These are phyloP conservation scores for Ptychodera flava DNA, from an alignment of 35 echinoderm and acorn worm genomes.

Conservation along the genomic window DNA sequence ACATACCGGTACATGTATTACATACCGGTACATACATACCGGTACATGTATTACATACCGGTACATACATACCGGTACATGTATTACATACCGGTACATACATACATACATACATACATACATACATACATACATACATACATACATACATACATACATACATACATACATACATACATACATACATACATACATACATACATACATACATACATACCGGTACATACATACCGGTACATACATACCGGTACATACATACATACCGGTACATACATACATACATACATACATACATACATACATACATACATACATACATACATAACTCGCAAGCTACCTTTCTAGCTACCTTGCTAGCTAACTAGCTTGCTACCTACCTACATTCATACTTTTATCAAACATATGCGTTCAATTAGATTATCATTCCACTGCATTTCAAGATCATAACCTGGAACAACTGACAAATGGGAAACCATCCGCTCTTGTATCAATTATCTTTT, in stretches of 20 bases:
- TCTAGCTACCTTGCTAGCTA: too few relatives aligned
- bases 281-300: constrained; percentile 2
- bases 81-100: not conserved
- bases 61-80: not conserved
- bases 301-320: not conserved
- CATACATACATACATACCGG: not conserved
- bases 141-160: not conserved
- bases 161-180: not conserved
- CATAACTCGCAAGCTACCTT: too few relatives aligned
- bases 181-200: constrained; percentile 2
- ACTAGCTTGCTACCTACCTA: too few relatives aligned
- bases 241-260: not conserved
- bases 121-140: constrained; percentile 2
- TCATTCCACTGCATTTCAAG: too few relatives aligned
- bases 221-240: not conserved
- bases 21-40: not conserved
- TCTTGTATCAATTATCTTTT: too few relatives aligned
- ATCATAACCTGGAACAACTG: too few relatives aligned
- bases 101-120: constrained; percentile 2
- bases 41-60: not conserved
- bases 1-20: not conserved
- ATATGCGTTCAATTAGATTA: too few relatives aligned
- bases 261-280: not conserved
- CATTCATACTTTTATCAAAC: too few relatives aligned
- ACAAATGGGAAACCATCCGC: too few relatives aligned